These are phyloP conservation scores for Cyprinodon diabolis DNA, from an alignment of 2,797 vertebrate species.

Conservation along the genomic window DNA sequence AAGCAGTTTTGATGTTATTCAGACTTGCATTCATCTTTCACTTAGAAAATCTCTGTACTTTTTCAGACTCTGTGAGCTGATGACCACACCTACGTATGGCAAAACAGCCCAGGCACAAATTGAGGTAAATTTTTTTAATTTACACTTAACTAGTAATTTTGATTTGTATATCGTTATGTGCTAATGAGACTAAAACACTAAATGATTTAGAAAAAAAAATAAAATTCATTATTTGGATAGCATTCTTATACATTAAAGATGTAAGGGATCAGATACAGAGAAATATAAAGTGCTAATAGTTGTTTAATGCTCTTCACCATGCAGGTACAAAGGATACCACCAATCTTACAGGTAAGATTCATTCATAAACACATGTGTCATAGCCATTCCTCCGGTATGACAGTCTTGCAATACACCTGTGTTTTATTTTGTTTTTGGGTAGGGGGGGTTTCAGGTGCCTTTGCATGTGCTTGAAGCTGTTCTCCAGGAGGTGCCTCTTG, in stretches of 20 bases:
- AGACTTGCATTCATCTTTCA: too few relatives aligned
- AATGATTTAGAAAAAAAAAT: neutral
- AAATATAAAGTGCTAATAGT: neutral
- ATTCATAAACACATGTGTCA: neutral
- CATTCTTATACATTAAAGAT: neutral
- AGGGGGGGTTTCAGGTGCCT: too few relatives aligned
- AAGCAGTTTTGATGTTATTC: too few relatives aligned
- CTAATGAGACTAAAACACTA: neutral
- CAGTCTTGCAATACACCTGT: too few relatives aligned
- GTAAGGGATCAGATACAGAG: neutral
- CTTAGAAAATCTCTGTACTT: neutral
- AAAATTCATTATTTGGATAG: neutral
- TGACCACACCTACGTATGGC: too few relatives aligned
- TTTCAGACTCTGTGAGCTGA: neutral
- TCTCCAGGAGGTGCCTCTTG: too few relatives aligned
- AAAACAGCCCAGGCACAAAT: too few relatives aligned
- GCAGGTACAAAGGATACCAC: neutral
- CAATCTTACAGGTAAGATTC: neutral
- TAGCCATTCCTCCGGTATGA: too few relatives aligned
- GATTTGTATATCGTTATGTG: too few relatives aligned
- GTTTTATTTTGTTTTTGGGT: neutral
- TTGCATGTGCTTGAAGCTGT: too few relatives aligned
- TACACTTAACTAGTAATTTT: too few relatives aligned
- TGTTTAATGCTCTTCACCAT: neutral
- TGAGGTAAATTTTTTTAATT: too few relatives aligned